Base-by-base conservation (phyloP, 2,113 vertebrate genomes). In the Cariama cristata region DNA sequence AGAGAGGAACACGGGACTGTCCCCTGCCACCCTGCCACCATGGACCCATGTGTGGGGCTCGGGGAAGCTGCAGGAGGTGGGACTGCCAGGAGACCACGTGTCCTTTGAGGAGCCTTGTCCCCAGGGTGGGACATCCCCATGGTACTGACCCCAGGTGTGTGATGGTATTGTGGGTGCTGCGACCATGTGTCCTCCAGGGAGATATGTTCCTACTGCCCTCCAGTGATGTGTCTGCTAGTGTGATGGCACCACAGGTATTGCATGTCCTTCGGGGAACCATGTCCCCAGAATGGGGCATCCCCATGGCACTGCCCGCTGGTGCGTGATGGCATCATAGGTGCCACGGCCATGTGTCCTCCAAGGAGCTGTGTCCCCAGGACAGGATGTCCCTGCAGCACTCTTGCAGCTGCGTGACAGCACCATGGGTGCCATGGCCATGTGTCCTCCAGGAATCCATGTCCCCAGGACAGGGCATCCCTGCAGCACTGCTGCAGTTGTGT, bases 11-110 rank as follows among this genome's bases (percentile, higher is more conserved):
- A 9, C 0, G 13, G 42, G 32, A 52, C 8, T 14, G 42, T 58
- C 12, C 55, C 14, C 21, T 35, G 53, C 7, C 8, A 12, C 32
- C 35, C n/a, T 49, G 68, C 63, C 20, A 42, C 24, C 5, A 1
- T 0, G 1, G 71, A 27, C 28, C 10, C 28, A 9, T 0, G 1
- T 6, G 22, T 6, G 27, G 7, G 20, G 19, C 55, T 73, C 0
- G 1, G 32, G 32, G n/a, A 56, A 8, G 69, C 15, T 68, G 32
- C 5, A 10, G 52, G 33, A 72, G 49, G 20, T 5, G 44, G 64
- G 30, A 79, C 21, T 49, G 33, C 53, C 32, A 44, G n/a, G 47
- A 79, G 17, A 42, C 4, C 24, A 2, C 0, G 7, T 24, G 53
- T 10, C 56, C 63, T 73, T 67, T 76, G 42, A 17, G 32, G n/a